These are phyloP conservation scores for Alfaro cultratus DNA, from an alignment of 2,797 vertebrate species.

Conservation along the genomic window DNA sequence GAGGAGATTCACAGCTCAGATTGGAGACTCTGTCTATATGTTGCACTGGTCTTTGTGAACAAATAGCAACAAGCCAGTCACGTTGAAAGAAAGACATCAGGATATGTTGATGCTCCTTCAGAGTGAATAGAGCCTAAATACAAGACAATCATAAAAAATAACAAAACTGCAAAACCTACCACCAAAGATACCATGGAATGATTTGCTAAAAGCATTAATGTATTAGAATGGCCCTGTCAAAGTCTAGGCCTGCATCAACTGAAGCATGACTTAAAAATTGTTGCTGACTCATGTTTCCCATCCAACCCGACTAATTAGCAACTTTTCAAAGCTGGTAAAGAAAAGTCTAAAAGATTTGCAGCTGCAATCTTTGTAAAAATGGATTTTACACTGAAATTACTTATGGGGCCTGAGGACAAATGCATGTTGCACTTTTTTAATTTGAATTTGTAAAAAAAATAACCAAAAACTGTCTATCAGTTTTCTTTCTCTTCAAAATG, in stretches of 20 bases:
- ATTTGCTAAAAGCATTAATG: not conserved
- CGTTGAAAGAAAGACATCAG: not conserved
- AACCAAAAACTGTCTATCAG: not conserved
- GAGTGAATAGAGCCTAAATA: not conserved
- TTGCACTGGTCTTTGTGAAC: not conserved
- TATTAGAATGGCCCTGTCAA: not conserved
- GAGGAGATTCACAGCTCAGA: not conserved
- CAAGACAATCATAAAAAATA: not conserved
- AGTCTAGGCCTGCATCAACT: not conserved
- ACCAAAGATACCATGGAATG: not conserved
- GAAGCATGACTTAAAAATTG: not conserved
- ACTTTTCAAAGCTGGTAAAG: not conserved
- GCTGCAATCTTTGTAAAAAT: not conserved
- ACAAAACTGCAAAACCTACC: not conserved
- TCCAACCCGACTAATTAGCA: not conserved
- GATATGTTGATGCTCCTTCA: not conserved
- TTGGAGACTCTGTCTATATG: not conserved
- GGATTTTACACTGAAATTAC: not conserved
- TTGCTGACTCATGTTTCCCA: not conserved
- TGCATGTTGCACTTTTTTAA: not conserved
- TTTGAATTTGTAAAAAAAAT: not conserved
- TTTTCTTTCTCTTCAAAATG: not conserved
- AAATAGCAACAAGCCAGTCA: not conserved
- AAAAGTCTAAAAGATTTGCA: not conserved
- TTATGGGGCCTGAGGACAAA: not conserved